Conservation (phyloP, 2,113 vertebrate genomes). For the Engraulis encrasicolus region DNA sequence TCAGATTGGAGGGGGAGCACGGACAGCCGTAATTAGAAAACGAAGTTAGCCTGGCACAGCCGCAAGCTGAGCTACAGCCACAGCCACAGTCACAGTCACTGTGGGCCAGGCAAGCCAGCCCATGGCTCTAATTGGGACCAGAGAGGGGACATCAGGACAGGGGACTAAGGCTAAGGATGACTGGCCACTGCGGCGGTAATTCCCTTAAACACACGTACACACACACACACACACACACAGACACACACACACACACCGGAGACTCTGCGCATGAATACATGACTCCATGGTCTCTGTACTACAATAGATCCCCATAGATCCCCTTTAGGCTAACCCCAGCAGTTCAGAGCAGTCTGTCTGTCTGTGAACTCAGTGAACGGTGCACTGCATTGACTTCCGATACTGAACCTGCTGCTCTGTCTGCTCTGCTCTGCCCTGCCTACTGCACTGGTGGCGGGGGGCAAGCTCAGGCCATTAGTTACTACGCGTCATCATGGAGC, state of each 20-base stretch:
- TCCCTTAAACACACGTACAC: no score
- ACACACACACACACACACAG: no score
- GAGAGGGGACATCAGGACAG: background rate
- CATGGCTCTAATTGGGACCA: slow-evolving; percentile 16
- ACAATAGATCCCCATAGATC: no score
- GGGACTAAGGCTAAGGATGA: no score
- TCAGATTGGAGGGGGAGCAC: background rate
- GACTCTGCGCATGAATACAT: background rate
- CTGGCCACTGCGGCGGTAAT: no score
- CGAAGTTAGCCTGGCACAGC: background rate
- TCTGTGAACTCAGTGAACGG: background rate
- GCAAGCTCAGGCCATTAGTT: no score
- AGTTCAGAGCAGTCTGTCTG: no score
- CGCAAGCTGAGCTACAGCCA: no score
- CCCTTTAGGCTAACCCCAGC: background rate
- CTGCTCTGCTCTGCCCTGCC: no score
- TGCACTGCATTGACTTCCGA: background rate
- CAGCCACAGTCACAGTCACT: no score
- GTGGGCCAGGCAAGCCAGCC: background rate
- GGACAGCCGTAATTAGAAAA: slow-evolving; percentile 27
- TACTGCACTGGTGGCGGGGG: no score
- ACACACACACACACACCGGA: background rate
- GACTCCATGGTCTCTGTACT: background rate
- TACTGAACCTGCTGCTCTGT: background rate
- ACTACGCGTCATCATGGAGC: no score